These are phyloP conservation scores for Lagria hirta DNA, from an alignment of 2,888 invertebrate genomes.

Conservation along the genomic window DNA sequence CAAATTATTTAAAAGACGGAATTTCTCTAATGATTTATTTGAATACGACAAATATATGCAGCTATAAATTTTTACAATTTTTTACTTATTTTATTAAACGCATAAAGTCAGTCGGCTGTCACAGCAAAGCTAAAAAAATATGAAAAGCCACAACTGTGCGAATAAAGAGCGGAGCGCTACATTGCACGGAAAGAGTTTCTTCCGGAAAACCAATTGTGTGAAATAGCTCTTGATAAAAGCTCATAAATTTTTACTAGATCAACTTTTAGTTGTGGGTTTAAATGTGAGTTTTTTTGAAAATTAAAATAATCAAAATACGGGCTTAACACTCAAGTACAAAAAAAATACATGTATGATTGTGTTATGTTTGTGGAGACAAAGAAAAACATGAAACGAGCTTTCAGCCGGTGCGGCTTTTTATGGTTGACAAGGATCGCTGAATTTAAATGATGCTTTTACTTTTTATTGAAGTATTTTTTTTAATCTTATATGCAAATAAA, in stretches of 20 bases:
- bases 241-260: too few relatives aligned
- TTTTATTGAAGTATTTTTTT: too few relatives aligned
- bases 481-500: too few relatives aligned
- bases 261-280: too few relatives aligned
- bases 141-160: conserved; percentile 10
- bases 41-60: too few relatives aligned
- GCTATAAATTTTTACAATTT: too few relatives aligned
- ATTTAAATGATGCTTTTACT: conserved; percentile 10
- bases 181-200: conserved; percentile 23
- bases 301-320: too few relatives aligned
- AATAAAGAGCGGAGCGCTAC: conserved; percentile 14
- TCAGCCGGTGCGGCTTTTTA: conserved; percentile 14
- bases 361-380: conserved; percentile 4
- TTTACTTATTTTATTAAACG: too few relatives aligned
- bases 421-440: conserved; percentile 12
- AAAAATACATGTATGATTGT: background rate
- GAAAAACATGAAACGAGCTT: conserved; percentile 17
- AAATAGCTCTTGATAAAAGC: conserved; percentile 18
- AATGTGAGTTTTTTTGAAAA: too few relatives aligned
- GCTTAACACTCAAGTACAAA: background rate
- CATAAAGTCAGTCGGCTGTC: too few relatives aligned
- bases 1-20: too few relatives aligned
- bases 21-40: too few relatives aligned
- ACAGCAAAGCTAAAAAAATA: conserved; percentile 15
- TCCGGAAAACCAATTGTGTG: conserved; percentile 24